Evolutionary conservation across 2,113 vertebrate species (phyloP), one percentile per base, ranked within the genome.

Genomic region (Lethenteron reissneri): DNA sequence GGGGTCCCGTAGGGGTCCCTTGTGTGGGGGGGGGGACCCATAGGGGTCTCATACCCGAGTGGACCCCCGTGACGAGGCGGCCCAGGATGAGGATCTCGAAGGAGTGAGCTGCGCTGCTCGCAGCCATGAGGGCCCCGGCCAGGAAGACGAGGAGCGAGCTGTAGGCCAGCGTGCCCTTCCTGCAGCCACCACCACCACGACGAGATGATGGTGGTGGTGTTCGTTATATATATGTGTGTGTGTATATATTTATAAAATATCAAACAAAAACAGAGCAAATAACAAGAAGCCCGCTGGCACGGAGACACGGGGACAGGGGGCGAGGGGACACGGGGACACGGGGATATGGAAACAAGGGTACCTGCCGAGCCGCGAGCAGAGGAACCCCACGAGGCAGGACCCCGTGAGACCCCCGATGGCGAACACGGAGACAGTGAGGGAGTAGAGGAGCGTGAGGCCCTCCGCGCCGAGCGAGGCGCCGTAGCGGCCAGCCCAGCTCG

Each of bases 361-460:
- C 88, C 87, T 87, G 77, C 88, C 88, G 0, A 80, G 88, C 57
- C 64, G 83, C 57, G 85, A 81, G 64, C 88, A 85, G 5, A 89
- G 82, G 68, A 75, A 71, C 70, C 86, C 82, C 11, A 92, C 88
- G 56, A 86, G 78, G 57, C 91, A 70, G 3, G 88, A 85, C 9
- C 88, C 88, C 5, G 76, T 41, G 78, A 91, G 82, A n/a, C 88
- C 87, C 0, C 88, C 88, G 62, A 90, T 78, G 11, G 87, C 87
- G 11, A 89, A 92, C 75, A 88, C 75, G 2, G 88, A 90, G 77
- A 92, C 86, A 0, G 88, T 92, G 74, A 88, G 73, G 6, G 88
- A 85, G 68, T 89, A 90, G 62, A 92, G 69, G 70, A 89, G 56
- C 1, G 84, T 90, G 70, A 92, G 78, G 56, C 72, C 56, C 4